Conservation (phyloP, 2,113 vertebrate species). For the Dunckerocampus dactyliophorus region DNA sequence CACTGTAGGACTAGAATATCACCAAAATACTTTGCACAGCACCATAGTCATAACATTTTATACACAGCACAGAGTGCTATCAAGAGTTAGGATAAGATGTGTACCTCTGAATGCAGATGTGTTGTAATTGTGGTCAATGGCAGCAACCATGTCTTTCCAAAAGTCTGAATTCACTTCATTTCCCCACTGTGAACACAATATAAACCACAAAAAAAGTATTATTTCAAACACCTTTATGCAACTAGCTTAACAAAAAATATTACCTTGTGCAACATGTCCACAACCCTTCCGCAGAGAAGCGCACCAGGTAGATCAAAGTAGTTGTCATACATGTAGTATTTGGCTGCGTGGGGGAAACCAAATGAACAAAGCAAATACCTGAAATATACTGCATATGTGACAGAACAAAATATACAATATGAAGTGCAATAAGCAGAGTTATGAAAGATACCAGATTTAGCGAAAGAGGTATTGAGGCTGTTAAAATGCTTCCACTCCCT, state of each 20-base stretch:
- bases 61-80: no score
- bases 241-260: conserved; percentile 9
- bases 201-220: neutral
- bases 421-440: neutral
- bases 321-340: conserved; percentile 95
- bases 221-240: conserved; percentile 2
- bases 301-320: conserved; percentile 94
- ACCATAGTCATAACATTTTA: no score
- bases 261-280: conserved; percentile 87
- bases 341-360: conserved; percentile 70
- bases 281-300: conserved; percentile 85
- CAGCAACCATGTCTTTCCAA: conserved; percentile 92
- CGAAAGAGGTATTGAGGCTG: conserved; percentile 79
- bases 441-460: conserved; percentile 80
- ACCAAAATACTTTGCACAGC: no score
- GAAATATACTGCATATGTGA: no score
- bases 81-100: conserved; percentile 19
- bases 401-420: neutral
- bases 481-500: conserved; percentile 88
- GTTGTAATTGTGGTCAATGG: conserved; percentile 94
- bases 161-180: conserved; percentile 85
- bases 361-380: neutral
- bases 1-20: no score
- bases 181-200: conserved; percentile 69
- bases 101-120: conserved; percentile 93